These are phyloP conservation scores for Drosophila multiciliata DNA, from an alignment of 2,888 invertebrate species.

Conservation along the genomic window DNA sequence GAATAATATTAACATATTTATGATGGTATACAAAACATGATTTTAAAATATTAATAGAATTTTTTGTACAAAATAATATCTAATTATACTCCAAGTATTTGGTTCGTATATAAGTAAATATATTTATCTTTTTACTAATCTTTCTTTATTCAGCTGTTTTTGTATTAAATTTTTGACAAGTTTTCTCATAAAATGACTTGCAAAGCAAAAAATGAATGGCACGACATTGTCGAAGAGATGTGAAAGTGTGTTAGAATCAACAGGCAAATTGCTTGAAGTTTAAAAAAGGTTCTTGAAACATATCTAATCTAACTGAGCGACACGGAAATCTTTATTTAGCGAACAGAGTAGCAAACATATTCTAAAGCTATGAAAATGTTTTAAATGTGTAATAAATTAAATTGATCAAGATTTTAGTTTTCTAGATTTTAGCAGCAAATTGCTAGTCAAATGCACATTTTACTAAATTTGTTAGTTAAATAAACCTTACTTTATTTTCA, in stretches of 20 bases:
- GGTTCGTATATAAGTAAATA: background rate
- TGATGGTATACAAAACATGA: background rate
- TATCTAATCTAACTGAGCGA: background rate
- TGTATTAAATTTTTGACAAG: background rate
- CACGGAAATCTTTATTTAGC: background rate
- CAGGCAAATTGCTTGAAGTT: background rate
- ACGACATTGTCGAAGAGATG: background rate
- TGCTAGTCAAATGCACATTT: no score
- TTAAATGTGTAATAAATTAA: background rate
- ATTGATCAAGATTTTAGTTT: background rate
- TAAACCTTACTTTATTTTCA: background rate
- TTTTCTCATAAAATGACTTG: background rate
- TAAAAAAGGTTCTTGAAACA: background rate
- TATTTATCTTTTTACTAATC: background rate
- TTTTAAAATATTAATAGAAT: background rate
- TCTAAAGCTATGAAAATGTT: background rate
- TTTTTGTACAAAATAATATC: background rate
- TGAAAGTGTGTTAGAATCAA: background rate
- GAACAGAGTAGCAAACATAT: background rate
- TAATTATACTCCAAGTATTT: background rate
- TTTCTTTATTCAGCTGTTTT: background rate
- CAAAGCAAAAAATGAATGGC: background rate
- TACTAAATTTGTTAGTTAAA: no score
- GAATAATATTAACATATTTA: slow-evolving; percentile 1
- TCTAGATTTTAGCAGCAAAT: background rate